phyloP scores from a whole-genome alignment of 2,797 vertebrate genomes.

The Phataginus tricuspis region DNA sequence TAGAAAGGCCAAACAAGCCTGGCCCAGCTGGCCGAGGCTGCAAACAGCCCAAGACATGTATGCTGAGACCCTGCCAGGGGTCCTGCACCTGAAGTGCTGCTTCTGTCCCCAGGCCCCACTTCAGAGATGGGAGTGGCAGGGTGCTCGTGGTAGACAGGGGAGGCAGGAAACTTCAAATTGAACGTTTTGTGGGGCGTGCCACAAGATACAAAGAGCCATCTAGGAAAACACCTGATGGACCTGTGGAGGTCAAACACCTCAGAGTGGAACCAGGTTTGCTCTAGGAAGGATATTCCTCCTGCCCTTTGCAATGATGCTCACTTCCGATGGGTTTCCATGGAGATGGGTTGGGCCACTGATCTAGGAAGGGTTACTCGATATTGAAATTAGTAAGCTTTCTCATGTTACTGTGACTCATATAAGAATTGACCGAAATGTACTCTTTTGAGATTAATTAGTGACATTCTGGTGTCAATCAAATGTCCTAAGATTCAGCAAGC shows the following conservation, averaged over 20 bases:
- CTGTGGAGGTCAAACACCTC: background rate
- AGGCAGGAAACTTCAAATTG: background rate
- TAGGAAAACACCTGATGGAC: background rate
- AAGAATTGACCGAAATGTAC: background rate
- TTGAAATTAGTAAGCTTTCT: background rate
- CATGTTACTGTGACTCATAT: background rate
- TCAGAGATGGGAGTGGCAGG: background rate
- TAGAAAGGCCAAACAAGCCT: background rate
- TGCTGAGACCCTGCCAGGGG: background rate
- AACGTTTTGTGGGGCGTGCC: background rate
- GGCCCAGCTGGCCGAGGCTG: background rate
- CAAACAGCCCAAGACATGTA: background rate
- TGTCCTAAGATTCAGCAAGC: background rate
- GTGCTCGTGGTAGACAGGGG: background rate
- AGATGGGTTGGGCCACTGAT: background rate
- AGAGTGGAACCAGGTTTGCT: no score
- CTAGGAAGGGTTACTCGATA: background rate
- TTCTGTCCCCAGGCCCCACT: rapidly evolving
- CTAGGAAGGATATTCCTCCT: background rate
- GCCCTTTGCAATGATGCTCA: no score
- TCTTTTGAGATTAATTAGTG: background rate
- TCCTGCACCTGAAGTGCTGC: background rate
- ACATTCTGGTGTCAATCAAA: background rate
- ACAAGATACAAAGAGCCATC: background rate
- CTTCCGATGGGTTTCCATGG: background rate